Conservation (phyloP, 2,888 invertebrate species). For the Pristionchus entomophagus region DNA sequence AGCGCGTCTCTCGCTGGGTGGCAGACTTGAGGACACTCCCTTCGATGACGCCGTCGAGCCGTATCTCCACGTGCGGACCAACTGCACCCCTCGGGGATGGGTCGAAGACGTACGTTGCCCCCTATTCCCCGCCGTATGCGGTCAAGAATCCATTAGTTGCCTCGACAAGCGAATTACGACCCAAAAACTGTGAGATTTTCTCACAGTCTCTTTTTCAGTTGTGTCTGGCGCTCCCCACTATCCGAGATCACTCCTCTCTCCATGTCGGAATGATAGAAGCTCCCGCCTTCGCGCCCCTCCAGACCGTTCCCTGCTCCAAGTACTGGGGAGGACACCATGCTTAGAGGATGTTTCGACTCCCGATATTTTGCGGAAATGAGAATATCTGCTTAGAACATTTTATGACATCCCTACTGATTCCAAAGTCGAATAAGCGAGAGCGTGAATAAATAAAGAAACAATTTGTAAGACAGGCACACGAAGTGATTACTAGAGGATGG, state of each 20-base stretch:
- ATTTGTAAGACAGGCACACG: neutral
- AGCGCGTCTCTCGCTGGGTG: conserved; percentile 25
- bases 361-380: no score
- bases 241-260: conserved; percentile 36
- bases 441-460: conserved; percentile 39
- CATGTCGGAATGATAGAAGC: conserved; percentile 32
- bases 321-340: conserved; percentile 8
- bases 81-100: conserved; percentile 22
- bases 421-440: conserved; percentile 3
- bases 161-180: neutral
- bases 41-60: conserved; percentile 40
- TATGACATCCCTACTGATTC: conserved; percentile 43
- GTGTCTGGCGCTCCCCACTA: conserved; percentile 12
- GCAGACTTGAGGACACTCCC: neutral
- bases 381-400: conserved; percentile 33
- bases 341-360: no score
- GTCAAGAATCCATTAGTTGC: neutral
- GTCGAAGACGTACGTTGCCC: neutral
- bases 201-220: conserved; percentile 23
- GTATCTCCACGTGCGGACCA: conserved; percentile 38
- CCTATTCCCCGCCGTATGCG: neutral
- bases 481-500: conserved; percentile 40
- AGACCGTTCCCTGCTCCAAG: neutral
- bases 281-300: conserved; percentile 4
- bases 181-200: neutral